These are phyloP conservation scores for Rhinogobio ventralis DNA, from an alignment of 2,797 vertebrate genomes.

Conservation along the genomic window DNA sequence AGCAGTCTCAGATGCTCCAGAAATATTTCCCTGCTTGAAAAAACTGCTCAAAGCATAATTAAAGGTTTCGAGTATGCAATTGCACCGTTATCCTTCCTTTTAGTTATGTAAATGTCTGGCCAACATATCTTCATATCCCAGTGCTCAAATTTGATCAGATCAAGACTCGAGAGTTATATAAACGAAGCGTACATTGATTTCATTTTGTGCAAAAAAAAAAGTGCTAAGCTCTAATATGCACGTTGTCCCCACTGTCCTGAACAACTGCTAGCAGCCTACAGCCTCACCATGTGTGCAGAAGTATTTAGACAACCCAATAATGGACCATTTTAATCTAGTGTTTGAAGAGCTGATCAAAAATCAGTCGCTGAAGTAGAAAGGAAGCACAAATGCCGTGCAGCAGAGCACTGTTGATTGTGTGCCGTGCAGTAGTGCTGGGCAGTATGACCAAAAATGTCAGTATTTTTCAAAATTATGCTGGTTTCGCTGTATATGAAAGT, in stretches of 20 bases:
- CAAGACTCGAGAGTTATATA: not conserved
- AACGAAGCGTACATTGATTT: not conserved
- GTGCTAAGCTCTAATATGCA: not conserved
- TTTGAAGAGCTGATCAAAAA: not conserved
- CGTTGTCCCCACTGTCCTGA: not conserved
- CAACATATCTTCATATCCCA: not conserved
- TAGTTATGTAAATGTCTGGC: not conserved
- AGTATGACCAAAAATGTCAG: too few species aligned
- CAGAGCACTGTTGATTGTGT: conserved; percentile 17
- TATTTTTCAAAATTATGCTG: too few species aligned
- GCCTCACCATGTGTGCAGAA: not conserved
- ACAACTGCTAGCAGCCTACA: not conserved
- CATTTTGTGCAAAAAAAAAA: not conserved
- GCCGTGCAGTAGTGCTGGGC: too few species aligned
- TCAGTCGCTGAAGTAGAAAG: not conserved
- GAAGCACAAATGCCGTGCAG: conserved; percentile 27
- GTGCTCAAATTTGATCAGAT: not conserved
- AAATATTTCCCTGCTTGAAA: not conserved
- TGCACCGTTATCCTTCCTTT: not conserved
- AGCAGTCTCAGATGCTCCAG: not conserved
- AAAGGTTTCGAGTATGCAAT: not conserved
- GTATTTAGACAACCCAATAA: not conserved
- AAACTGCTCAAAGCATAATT: conserved; percentile 9
- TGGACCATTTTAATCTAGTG: too few species aligned
- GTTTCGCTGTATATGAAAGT: too few species aligned